Base-by-base conservation (phyloP, 2,888 invertebrate genomes). In the Helobdella robusta region DNA sequence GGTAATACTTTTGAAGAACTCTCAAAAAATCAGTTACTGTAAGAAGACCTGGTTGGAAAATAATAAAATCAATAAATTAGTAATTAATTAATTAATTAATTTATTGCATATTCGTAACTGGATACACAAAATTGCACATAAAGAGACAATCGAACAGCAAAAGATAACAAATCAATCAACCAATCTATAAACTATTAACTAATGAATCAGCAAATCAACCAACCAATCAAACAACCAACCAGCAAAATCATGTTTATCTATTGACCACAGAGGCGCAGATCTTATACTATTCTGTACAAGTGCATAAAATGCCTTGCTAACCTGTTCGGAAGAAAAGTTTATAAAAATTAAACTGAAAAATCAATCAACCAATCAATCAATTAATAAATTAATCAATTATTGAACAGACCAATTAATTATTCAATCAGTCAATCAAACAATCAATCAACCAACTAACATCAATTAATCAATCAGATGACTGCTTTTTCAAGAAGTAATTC, bases 221-320 rank as follows among this genome's bases (percentile, higher is more conserved):
- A n/a, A 18, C 20, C 46, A 4, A 18, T 5, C 25, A 2, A 48
- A 1, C n/a, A 8, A 61, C 66, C 34, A 5, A 67, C 67, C 67
- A n/a, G 63, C 58, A 40, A 65, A 64, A 25, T 64, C 60, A 11
- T 50, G 58, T 40, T 44, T 59, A 2, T 52, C 60, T 4, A 58
- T 52, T 20, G 66, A 59, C 64, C 67, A 67, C n/a, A 67, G 30
- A 32, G 64, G 64, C 4, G 67, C 67, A 2, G 67, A 58, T 1
- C 30, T 40, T 36, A 67, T 67, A 48, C 64, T 64, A 35, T 67
- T 64, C 4, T 46, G 30, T 4, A 59, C 40, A 11, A 67, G 52
- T 4, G 67, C 67, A 28, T 65, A 59, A 32, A 67, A 67, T 8
- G 67, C 61, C 15, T 44, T 59, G 20, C 59, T 64, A 8, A 67